Conservation (phyloP, 1,140 invertebrate genomes). For the Drosophila tristis region DNA sequence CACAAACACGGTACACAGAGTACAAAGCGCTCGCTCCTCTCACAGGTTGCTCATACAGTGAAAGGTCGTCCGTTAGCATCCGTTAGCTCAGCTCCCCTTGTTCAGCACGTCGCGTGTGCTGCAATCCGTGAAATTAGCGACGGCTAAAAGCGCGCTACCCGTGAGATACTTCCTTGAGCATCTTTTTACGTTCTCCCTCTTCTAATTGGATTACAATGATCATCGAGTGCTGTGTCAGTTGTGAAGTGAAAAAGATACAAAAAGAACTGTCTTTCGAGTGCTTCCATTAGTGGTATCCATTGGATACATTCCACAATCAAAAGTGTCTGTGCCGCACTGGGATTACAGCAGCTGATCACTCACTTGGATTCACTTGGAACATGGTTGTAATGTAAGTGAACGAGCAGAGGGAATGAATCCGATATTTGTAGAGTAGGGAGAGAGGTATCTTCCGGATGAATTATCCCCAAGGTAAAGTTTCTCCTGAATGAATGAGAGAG, state of each 20-base stretch:
- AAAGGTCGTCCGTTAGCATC: constrained; percentile 60
- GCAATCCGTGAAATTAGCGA: constrained; percentile 49
- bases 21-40: constrained; percentile 30
- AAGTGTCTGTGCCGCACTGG: constrained; percentile 6
- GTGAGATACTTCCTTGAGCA: constrained; percentile 27
- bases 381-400: constrained; percentile 77
- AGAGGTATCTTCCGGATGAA: too few species aligned
- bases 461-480: too few species aligned
- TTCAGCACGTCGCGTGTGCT: constrained; percentile 32
- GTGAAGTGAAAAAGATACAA: constrained; percentile 32
- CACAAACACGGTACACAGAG: constrained; percentile 27
- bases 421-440: too few species aligned
- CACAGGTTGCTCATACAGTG: constrained; percentile 71
- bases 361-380: constrained; percentile 52
- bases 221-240: constrained; percentile 26
- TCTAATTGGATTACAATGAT: constrained; percentile 35
- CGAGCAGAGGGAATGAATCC: too few species aligned
- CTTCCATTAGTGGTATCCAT: background rate
- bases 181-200: background rate
- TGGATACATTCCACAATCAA: constrained; percentile 13
- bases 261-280: constrained; percentile 11
- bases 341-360: constrained; percentile 43
- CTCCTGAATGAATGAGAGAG: too few species aligned
- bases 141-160: constrained; percentile 30
- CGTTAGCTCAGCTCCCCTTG: background rate